Percentiles rank a stretch among this genome's conserved stretches.
Evolutionary conservation across 1,140 invertebrate species (phyloP).

Genomic region (Apis laboriosa): DNA sequence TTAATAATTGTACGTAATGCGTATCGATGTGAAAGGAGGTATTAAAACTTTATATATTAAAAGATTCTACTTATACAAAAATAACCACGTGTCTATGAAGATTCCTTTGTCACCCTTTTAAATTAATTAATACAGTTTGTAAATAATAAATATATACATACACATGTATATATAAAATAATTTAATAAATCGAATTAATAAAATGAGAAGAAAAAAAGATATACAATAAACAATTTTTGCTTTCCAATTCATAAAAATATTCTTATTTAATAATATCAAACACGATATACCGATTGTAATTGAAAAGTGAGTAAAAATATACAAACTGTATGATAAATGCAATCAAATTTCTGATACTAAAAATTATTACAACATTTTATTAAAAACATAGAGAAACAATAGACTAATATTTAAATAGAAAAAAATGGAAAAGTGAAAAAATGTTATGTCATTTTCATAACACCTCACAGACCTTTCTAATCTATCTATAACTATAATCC

Average conservation of each 20-base stretch:
- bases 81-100: background rate
- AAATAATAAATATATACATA: too few species aligned
- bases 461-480: background rate
- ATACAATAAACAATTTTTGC: too few species aligned
- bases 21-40: constrained; percentile 60
- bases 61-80: constrained; percentile 57
- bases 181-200: background rate
- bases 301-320: constrained; percentile 5
- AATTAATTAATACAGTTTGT: background rate
- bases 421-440: background rate
- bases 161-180: too few species aligned
- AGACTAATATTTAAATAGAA: background rate
- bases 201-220: background rate
- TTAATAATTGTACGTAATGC: constrained; percentile 63
- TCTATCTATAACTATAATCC: background rate
- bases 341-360: background rate
- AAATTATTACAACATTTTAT: background rate
- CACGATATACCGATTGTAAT: background rate
- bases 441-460: background rate
- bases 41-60: constrained; percentile 67
- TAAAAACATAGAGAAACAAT: background rate
- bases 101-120: background rate
- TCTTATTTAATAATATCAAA: too few species aligned
- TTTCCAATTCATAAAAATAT: background rate
- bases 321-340: background rate